Percentiles rank a stretch among this genome's conserved stretches.
Evolutionary conservation across 1,140 invertebrate genomes (phyloP).

Genomic region (Drosophila albomicans): DNA sequence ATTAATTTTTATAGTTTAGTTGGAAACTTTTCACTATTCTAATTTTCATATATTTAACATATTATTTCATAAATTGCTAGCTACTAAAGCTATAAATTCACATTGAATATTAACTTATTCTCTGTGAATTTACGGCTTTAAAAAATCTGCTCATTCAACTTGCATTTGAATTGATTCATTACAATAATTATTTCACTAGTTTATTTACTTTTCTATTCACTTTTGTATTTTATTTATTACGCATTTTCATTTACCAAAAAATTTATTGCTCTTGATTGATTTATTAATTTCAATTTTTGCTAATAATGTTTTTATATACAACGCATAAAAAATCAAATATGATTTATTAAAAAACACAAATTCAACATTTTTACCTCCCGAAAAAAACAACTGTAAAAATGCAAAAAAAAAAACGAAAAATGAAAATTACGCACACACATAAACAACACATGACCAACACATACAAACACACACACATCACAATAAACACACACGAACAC

Average conservation of each 20-base stretch:
- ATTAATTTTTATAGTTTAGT: conserved; percentile 13
- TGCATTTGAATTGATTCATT: conserved; percentile 22
- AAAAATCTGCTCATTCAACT: conserved; percentile 20
- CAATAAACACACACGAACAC: conserved; percentile 5
- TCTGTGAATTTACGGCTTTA: neutral
- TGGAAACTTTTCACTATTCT: neutral
- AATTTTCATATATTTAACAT: neutral
- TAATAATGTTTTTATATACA: conserved; percentile 44
- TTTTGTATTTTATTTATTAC: neutral
- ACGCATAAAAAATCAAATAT: conserved; percentile 55
- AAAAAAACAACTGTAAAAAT: conserved; percentile 40
- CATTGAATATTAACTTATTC: neutral
- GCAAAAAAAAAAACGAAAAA: conserved; percentile 47
- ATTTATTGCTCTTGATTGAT: conserved; percentile 11
- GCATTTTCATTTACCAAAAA: conserved; percentile 37
- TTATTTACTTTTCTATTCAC: conserved; percentile 2
- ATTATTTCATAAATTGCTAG: neutral
- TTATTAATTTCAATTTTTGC: conserved; percentile 25
- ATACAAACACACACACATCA: conserved; percentile 29
- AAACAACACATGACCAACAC: conserved; percentile 42
- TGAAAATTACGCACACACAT: conserved; percentile 45
- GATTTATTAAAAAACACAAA: conserved; percentile 68
- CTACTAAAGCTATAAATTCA: neutral
- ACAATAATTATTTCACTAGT: conserved; percentile 14
- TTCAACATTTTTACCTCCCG: conserved; percentile 61